These are phyloP conservation scores for Propithecus deckenii DNA, from an alignment of 2,797 vertebrate genomes.

Conservation along the genomic window DNA sequence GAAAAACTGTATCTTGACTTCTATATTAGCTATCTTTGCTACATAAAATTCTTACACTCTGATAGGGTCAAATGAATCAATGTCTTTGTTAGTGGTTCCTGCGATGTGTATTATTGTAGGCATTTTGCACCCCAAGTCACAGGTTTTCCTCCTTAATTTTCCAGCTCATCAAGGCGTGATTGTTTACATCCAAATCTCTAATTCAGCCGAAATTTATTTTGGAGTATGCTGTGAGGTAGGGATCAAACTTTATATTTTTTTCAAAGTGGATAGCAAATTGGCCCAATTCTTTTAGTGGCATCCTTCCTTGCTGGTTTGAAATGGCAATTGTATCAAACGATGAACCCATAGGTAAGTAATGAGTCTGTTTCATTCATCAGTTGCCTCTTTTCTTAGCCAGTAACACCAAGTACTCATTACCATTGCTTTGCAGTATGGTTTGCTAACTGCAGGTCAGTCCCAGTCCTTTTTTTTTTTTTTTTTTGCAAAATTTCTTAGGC, in stretches of 20 bases:
- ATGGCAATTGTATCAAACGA: neutral
- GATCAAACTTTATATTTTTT: neutral
- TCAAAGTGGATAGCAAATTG: neutral
- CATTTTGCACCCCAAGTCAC: neutral
- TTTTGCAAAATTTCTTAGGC: neutral
- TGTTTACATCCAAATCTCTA: neutral
- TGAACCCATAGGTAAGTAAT: neutral
- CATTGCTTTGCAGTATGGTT: neutral
- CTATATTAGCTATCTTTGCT: neutral
- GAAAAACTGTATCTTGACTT: neutral
- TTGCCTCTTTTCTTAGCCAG: neutral
- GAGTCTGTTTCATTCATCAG: neutral
- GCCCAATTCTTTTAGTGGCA: neutral
- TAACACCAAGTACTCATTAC: neutral
- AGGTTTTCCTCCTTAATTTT: neutral
- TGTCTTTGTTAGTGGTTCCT: neutral
- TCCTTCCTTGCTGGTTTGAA: neutral
- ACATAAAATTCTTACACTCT: neutral
- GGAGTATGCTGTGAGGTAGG: neutral
- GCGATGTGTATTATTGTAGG: rapidly evolving
- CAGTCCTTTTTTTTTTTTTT: neutral
- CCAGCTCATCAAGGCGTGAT: neutral
- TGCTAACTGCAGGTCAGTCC: neutral
- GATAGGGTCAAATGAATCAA: rapidly evolving
- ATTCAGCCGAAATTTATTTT: neutral